phyloP scores from a whole-genome alignment of 2,113 vertebrate genomes.

The Marmota monax region DNA sequence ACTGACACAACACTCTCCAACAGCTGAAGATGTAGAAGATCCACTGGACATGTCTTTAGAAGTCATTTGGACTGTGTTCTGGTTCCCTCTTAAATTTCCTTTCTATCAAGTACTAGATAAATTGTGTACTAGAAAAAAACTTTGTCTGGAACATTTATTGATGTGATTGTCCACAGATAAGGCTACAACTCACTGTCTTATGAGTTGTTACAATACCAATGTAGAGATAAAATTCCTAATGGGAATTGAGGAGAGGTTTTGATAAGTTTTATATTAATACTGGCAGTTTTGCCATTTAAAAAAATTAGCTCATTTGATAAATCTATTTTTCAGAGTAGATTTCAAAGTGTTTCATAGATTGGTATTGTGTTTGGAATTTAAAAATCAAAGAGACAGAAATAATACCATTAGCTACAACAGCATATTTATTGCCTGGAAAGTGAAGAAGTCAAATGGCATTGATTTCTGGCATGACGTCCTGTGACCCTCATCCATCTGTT shows the following conservation, averaged over 20 bases:
- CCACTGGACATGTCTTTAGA: not conserved
- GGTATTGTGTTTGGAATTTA: conserved; percentile 65
- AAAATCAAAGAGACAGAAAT: conserved; percentile 56
- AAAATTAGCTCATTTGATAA: not conserved
- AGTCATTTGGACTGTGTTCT: not conserved
- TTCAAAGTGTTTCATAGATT: conserved; percentile 48
- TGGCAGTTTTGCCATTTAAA: not conserved
- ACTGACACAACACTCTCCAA: not conserved
- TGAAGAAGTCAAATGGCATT: conserved; percentile 62
- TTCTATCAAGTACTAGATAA: not conserved
- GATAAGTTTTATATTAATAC: not conserved
- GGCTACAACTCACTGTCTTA: not conserved
- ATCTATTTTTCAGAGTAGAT: not conserved
- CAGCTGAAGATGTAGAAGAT: not conserved
- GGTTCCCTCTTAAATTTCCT: not conserved
- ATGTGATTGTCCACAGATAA: not conserved
- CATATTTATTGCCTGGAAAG: conserved; percentile 75
- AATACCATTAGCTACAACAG: conserved; percentile 44
- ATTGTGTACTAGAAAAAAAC: not conserved
- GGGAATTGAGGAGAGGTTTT: not conserved
- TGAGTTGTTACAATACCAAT: not conserved
- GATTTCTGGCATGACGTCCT: conserved; percentile 71
- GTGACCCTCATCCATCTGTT: conserved; percentile 25
- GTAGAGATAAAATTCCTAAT: not conserved
- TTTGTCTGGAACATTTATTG: conserved; percentile 23